These are phyloP conservation scores for Podiceps cristatus DNA, from an alignment of 2,113 vertebrate genomes.

Conservation along the genomic window DNA sequence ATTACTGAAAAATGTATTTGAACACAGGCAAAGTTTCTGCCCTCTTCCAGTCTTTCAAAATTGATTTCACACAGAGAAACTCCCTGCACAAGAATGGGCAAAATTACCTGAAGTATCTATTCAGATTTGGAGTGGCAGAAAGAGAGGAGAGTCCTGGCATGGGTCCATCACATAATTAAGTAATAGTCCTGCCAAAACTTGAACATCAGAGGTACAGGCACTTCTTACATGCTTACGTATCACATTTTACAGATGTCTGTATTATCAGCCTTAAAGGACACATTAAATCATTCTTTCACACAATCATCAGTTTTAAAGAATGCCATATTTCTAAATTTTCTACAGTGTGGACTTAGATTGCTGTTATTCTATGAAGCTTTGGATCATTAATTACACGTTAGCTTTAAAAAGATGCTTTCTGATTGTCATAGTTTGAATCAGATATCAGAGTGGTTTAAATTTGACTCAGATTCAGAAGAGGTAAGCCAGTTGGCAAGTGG, in stretches of 20 bases:
- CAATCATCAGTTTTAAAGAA: not conserved
- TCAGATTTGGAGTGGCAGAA: not conserved
- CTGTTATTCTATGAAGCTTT: not conserved
- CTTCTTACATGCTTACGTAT: not conserved
- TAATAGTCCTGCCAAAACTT: not conserved
- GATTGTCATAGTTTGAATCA: not conserved
- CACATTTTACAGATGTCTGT: not conserved
- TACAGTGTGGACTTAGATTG: not conserved
- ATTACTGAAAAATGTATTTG: not conserved
- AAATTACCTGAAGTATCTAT: not conserved
- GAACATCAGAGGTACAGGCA: not conserved
- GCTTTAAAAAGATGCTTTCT: not conserved
- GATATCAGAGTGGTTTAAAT: not conserved
- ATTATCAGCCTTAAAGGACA: not conserved
- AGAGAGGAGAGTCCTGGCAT: not conserved
- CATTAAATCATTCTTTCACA: not conserved
- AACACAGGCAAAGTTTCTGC: not conserved
- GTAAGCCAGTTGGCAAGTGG: rapidly evolving
- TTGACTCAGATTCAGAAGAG: not conserved
- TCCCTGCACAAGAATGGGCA: not conserved
- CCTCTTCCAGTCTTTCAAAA: not conserved
- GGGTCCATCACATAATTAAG: not conserved
- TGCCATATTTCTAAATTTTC: not conserved
- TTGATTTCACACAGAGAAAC: not conserved
- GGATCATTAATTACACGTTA: not conserved